Percentiles rank a stretch among this genome's conserved stretches.
These are phyloP conservation scores for Eudemis profundana DNA, from an alignment of 2,888 invertebrate species.

Conservation along the genomic window DNA sequence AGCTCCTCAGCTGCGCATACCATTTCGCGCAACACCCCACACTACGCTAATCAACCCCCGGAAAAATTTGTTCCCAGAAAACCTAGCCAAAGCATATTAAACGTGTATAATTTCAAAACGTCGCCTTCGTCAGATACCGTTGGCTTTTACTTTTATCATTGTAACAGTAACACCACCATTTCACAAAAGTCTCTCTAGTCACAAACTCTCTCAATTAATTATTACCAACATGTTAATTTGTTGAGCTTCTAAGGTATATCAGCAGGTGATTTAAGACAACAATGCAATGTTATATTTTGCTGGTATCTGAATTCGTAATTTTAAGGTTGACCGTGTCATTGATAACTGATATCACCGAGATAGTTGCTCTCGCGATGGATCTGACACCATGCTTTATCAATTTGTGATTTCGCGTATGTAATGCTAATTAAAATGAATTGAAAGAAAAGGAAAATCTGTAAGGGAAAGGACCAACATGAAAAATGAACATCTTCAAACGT, in stretches of 20 bases:
- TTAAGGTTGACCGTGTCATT: conserved; percentile 18
- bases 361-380: conserved; percentile 4
- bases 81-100: background rate
- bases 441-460: too few species aligned
- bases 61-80: conserved; percentile 39
- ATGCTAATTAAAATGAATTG: too few species aligned
- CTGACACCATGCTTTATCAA: background rate
- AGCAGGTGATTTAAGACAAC: background rate
- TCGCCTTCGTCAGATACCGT: background rate
- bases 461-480: too few species aligned
- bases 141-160: background rate
- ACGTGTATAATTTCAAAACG: conserved; percentile 3
- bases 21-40: conserved; percentile 53
- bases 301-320: conserved; percentile 21
- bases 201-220: background rate
- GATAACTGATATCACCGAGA: conserved; percentile 14
- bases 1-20: conserved; percentile 53
- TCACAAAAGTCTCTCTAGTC: too few species aligned
- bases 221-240: background rate
- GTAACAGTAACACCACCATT: background rate
- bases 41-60: conserved; percentile 45
- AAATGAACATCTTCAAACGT: too few species aligned
- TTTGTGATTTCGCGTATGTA: background rate
- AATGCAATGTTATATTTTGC: background rate
- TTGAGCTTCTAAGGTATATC: background rate